Evolutionary conservation across 2,113 vertebrate genomes (phyloP).

Genomic region (Stigmatopora argus): DNA sequence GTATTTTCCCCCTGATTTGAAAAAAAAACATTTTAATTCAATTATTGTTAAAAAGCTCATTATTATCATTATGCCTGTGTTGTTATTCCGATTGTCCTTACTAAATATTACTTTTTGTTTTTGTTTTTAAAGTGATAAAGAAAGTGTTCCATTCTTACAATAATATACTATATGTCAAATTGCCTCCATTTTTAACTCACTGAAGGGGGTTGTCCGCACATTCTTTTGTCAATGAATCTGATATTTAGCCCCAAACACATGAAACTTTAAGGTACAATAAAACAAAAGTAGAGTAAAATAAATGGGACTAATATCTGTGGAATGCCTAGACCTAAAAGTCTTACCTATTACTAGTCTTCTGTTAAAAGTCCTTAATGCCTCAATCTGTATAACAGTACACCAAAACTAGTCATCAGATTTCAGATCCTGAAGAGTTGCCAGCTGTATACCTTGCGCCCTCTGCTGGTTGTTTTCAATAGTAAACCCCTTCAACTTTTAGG

Average conservation of each 20-base stretch:
- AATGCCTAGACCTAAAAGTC: conserved; percentile 24
- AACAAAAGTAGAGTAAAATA: background rate
- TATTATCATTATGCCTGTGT: no score
- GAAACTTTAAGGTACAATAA: background rate
- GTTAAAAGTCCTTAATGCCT: conserved; percentile 11
- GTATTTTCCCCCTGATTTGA: no score
- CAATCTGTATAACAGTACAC: conserved; percentile 4
- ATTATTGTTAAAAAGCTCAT: no score
- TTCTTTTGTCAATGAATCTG: conserved; percentile 3
- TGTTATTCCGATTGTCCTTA: no score
- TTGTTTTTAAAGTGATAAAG: no score
- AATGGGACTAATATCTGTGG: background rate
- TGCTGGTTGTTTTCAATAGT: background rate
- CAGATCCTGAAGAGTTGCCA: conserved; percentile 5
- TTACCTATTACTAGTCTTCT: conserved; percentile 19
- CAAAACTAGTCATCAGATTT: conserved; percentile 33
- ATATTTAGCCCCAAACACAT: conserved; percentile 2
- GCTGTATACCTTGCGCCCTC: background rate
- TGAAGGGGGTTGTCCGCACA: background rate
- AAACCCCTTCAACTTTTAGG: background rate
- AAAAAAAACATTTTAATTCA: no score
- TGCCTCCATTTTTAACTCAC: background rate
- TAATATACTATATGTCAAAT: no score
- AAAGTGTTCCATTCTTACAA: no score
- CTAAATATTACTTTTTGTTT: no score